phyloP scores from a whole-genome alignment of 2,113 vertebrate genomes.

The Strix uralensis region DNA sequence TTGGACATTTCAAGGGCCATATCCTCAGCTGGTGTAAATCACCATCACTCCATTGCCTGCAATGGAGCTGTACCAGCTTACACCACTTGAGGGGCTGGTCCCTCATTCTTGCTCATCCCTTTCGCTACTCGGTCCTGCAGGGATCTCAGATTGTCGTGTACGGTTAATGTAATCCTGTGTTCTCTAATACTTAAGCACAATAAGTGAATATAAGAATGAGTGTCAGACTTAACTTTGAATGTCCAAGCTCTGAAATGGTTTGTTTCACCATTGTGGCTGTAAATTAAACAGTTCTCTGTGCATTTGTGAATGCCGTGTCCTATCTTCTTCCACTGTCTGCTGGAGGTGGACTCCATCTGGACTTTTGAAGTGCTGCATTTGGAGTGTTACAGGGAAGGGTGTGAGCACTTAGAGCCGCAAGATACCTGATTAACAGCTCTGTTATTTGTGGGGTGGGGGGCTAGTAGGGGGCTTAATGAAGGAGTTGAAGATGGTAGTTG shows the following conservation, averaged over 20 bases:
- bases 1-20: constrained; percentile 60
- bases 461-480: neutral
- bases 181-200: constrained; percentile 68
- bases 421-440: neutral
- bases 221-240: constrained; percentile 73
- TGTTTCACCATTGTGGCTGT: constrained; percentile 70
- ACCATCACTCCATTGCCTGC: neutral
- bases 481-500: neutral
- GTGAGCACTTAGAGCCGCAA: neutral
- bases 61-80: constrained; percentile 54
- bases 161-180: constrained; percentile 53
- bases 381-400: constrained; percentile 13
- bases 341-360: constrained; percentile 23
- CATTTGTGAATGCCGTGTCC: constrained; percentile 64
- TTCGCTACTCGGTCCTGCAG: constrained; percentile 23
- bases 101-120: constrained; percentile 60
- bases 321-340: constrained; percentile 56
- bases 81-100: constrained; percentile 68
- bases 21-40: constrained; percentile 65
- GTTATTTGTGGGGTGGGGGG: neutral
- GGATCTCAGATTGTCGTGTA: constrained; percentile 51
- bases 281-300: constrained; percentile 73
- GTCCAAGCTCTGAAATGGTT: constrained; percentile 66
- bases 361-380: neutral
- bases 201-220: constrained; percentile 66